phyloP scores from a whole-genome alignment of 2,113 vertebrate species.

The Tamias sibiricus region DNA sequence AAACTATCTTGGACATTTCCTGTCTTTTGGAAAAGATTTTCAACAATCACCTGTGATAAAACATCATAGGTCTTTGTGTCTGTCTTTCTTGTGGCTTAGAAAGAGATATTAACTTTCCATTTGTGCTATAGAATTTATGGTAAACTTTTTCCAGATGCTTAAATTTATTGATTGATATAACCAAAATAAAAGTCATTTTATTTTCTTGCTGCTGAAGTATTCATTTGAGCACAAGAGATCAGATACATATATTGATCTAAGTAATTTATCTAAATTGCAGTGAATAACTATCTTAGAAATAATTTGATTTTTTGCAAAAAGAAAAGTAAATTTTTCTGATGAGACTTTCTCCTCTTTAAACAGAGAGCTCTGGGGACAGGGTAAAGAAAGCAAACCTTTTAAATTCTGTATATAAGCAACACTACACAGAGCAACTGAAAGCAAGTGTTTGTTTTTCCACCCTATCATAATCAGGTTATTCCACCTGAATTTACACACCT shows the following conservation, averaged over 20 bases:
- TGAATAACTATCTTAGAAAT: background rate
- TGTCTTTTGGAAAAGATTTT: background rate
- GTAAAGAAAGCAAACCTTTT: background rate
- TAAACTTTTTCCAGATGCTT: background rate
- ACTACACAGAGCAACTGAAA: background rate
- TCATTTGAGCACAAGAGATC: background rate
- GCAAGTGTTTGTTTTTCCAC: background rate
- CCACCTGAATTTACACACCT: background rate
- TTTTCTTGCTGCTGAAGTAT: background rate
- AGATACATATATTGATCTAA: background rate
- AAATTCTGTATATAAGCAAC: background rate
- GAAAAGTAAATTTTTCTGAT: background rate
- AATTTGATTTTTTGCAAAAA: background rate
- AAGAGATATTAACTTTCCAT: background rate
- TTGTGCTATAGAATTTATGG: background rate
- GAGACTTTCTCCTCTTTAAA: background rate
- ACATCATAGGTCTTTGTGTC: fast-evolving
- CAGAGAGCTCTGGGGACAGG: fast-evolving
- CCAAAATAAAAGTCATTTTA: background rate
- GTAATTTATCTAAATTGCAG: background rate
- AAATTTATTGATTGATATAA: background rate
- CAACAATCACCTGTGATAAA: background rate
- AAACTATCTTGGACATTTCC: background rate
- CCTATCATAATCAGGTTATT: slow-evolving; percentile 6
- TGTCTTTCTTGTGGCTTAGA: background rate